Percentiles rank a stretch among this genome's conserved stretches.
Evolutionary conservation across 2,797 vertebrate species (phyloP).

Genomic region (Sebastes baramenuke): DNA sequence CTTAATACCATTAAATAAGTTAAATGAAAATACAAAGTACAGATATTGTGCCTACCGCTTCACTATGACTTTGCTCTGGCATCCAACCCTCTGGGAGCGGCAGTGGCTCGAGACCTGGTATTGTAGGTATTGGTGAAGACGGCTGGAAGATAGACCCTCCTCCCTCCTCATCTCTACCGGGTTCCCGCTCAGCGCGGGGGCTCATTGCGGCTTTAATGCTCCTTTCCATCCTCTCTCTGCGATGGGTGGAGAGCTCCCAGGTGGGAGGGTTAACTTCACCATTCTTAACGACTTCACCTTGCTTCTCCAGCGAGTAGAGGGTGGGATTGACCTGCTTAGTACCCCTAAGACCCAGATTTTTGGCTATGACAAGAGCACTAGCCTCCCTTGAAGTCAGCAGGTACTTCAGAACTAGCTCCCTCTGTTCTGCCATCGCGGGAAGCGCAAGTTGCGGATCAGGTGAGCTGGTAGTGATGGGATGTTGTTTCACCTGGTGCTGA

Average conservation of each 20-base stretch:
- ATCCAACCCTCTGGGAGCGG: conserved; percentile 26
- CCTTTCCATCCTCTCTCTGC: conserved; percentile 87
- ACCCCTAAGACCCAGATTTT: conserved; percentile 85
- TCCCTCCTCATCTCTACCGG: not conserved
- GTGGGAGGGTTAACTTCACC: conserved; percentile 64
- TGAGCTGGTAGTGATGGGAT: not conserved
- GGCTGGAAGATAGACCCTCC: conserved; percentile 9
- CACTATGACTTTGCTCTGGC: conserved; percentile 39
- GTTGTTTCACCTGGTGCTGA: not conserved
- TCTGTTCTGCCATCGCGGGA: conserved; percentile 84
- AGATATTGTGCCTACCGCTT: conserved; percentile 40
- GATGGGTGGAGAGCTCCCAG: conserved; percentile 88
- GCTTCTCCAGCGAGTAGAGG: conserved; percentile 87
- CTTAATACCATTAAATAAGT: too few relatives aligned
- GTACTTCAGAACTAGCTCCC: conserved; percentile 86
- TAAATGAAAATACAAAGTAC: not conserved
- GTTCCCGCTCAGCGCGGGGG: not conserved
- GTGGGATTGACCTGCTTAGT: conserved; percentile 87
- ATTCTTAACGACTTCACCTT: conserved; percentile 87
- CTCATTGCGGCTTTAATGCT: conserved; percentile 78
- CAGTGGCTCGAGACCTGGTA: conserved; percentile 34
- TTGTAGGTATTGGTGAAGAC: not conserved
- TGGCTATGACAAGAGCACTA: conserved; percentile 86
- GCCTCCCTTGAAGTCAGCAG: conserved; percentile 78
- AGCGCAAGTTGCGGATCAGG: conserved; percentile 24